These are phyloP conservation scores for Phocoena phocoena DNA, from an alignment of 2,113 vertebrate species.

Conservation along the genomic window DNA sequence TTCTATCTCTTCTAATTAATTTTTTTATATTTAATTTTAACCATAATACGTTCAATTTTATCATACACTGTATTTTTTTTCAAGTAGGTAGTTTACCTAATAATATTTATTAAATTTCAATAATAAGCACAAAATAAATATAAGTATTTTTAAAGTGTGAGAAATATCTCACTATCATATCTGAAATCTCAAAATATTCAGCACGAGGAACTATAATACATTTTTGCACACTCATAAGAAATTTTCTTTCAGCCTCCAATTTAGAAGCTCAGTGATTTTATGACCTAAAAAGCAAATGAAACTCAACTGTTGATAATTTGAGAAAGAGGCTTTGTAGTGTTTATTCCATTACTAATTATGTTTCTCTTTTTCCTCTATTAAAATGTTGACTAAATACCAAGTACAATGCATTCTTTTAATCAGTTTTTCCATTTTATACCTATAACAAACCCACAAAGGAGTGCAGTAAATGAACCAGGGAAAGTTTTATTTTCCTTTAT, in stretches of 20 bases:
- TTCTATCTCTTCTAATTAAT: background rate
- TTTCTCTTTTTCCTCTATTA: background rate
- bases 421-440: background rate
- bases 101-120: background rate
- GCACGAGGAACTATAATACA: background rate
- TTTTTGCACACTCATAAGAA: background rate
- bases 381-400: background rate
- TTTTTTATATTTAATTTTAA: background rate
- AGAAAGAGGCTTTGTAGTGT: background rate
- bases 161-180: background rate
- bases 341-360: background rate
- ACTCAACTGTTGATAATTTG: background rate
- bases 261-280: conserved; percentile 10
- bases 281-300: background rate
- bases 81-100: background rate
- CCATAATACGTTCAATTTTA: background rate
- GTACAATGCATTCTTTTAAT: background rate
- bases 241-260: background rate
- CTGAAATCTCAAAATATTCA: conserved; percentile 32
- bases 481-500: background rate
- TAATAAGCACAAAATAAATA: background rate
- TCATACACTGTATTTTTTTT: background rate
- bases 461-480: background rate
- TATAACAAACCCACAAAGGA: background rate
- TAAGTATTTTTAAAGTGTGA: background rate